Base-by-base conservation (phyloP, 2,113 vertebrate genomes). In the Saccopteryx bilineata region DNA sequence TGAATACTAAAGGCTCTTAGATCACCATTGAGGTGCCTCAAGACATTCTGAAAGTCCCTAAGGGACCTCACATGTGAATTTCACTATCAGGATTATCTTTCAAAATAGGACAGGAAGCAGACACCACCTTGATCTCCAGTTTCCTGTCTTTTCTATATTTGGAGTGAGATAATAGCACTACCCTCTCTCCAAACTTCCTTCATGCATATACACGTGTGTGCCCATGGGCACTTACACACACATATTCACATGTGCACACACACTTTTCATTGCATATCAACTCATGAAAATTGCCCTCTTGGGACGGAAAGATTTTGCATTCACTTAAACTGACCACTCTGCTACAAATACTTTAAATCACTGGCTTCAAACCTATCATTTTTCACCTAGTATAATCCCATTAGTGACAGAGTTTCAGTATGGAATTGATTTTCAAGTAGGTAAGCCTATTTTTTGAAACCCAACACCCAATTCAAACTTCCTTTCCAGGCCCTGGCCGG, bases 311-410 rank as follows among this genome's bases (percentile, higher is more conserved):
- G 7, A 79, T 54, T 79, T 54, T 61, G 54, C 33, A 66, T 61
- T 58, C 17, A 39, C 54, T 90, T 80, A 69, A 91, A 76, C 11
- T 13, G 66, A 79, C 48, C n/a, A 61, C 7, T 33, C 48, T 90
- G 60, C 33, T 50, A 54, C 46, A 93, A 82, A 91, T 66, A 78
- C 61, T 93, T 60, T 12, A 89, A 74, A 61, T 87, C 58, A 71
- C 58, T 63, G 46, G 24, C 15, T 90, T 93, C 21, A 48, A 58
- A 58, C 18, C 33, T 75, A 80, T 96, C 76, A 15, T 52, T 75
- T 75, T 90, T 95, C 54, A 60, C n/a, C 63, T 13, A 13, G 46
- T 52, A 26, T 17, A 75, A 75, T 80, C 80, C 61, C 33, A 12
- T 87, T 54, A 74, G 58, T 54, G 63, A 71, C 10, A 48, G 60